Evolutionary conservation across 2,113 vertebrate species (phyloP).

Genomic region (Danio rerio): GRCz12tu NC_133199.1:27399501-27400000

Average conservation of each 20-base stretch:
- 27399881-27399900: constrained; percentile 72
- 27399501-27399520: no score
- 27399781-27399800: constrained; percentile 53
- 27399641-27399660: no score
- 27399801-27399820: constrained; percentile 72
- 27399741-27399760: constrained; percentile 39
- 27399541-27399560: no score
- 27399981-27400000: constrained; percentile 1
- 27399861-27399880: constrained; percentile 70
- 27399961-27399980: constrained; percentile 43
- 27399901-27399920: constrained; percentile 72
- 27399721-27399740: neutral
- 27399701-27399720: neutral
- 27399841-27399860: constrained; percentile 79
- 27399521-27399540: no score
- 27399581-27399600: no score
- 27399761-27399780: constrained; percentile 67
- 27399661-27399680: no score
- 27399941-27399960: constrained; percentile 62
- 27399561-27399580: no score
- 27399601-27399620: no score
- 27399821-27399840: constrained; percentile 80
- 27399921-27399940: constrained; percentile 70
- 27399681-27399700: neutral
- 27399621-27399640: no score